Percentiles rank a stretch among this genome's conserved stretches.
Conservation (phyloP, 2,113 vertebrate genomes). For the Anas platyrhynchos region DNA sequence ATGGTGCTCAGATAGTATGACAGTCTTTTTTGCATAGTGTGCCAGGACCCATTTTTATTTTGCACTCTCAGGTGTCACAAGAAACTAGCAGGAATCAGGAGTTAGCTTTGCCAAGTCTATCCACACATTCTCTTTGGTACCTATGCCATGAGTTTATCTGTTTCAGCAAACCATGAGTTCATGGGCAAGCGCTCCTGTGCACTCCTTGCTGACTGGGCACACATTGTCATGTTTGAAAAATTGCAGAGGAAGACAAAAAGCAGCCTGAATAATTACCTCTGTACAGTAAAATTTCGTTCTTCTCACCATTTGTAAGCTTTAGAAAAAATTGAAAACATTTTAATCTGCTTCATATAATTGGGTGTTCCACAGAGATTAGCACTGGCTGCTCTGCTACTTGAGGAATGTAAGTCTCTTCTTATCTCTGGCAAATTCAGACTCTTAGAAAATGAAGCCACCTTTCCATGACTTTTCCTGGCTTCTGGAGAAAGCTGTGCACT, state of each 20-base stretch:
- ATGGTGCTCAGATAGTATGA: not conserved
- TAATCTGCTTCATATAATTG: not conserved
- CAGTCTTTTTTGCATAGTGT: not conserved
- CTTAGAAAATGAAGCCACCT: not conserved
- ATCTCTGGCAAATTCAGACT: not conserved
- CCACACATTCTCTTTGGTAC: accelerated
- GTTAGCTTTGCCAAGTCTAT: not conserved
- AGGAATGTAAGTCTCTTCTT: not conserved
- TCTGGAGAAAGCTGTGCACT: not conserved
- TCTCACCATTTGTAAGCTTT: not conserved
- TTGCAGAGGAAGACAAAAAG: not conserved
- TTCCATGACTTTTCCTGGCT: not conserved
- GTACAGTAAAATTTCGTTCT: not conserved
- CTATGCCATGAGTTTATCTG: not conserved
- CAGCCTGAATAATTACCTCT: not conserved
- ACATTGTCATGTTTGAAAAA: not conserved
- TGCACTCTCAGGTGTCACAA: not conserved
- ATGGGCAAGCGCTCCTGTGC: not conserved
- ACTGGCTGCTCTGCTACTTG: not conserved
- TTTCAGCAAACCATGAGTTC: not conserved
- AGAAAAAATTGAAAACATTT: not conserved
- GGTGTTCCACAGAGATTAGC: not conserved
- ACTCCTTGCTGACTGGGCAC: not conserved
- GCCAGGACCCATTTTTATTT: not conserved
- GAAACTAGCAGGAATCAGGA: not conserved